Evolutionary conservation across 2,113 vertebrate genomes (phyloP), one percentile per base, ranked within the genome.

Genomic region (Pionites leucogaster): DNA sequence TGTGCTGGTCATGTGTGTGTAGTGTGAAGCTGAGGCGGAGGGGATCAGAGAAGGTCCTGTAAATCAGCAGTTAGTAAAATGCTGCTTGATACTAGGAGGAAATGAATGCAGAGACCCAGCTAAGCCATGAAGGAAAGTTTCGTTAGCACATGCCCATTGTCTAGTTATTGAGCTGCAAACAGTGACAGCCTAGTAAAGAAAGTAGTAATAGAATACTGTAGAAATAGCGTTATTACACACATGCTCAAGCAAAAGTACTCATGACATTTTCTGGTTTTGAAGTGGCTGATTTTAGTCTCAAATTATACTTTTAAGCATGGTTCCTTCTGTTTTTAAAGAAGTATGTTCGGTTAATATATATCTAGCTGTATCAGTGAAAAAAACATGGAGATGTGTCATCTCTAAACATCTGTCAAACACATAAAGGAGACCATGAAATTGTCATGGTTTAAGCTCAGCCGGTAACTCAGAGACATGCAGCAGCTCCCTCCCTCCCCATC

Each of bases 331-430:
- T 70, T 80, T 92, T 44, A 33, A 81, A 59, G 15, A 35, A 1
- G 1, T 44, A 8, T 18, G 7, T 17, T 81, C 44, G 57, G 74
- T 53, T 75, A 41, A 63, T 64, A 44, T 13, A 4, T 3, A 76
- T 20, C 49, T 65, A 39, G 27, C 27, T 77, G 64, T 25, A 15
- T 18, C 3, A 3, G 42, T 71, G 28, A 23, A 16, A 20, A 62
- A 68, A 70, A 22, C 20, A 59, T 4, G 33, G 33, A 75, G 37
- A 72, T 42, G 13, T 19, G 37, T 84, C 12, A 82, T 76, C 77
- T 91, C 89, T 82, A 16, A 95, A 71, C 22, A 52, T 41, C 16
- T 37, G n/a, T 55, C 41, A 91, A 68, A 71, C 39, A 75, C 62
- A 78, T 44, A 81, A 57, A 77, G 3, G 14, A 75, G 35, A 86